Evolutionary conservation across 2,888 invertebrate species (phyloP), one percentile per base, ranked within the genome.

Genomic region (Scaptomyza polygonia): DNA sequence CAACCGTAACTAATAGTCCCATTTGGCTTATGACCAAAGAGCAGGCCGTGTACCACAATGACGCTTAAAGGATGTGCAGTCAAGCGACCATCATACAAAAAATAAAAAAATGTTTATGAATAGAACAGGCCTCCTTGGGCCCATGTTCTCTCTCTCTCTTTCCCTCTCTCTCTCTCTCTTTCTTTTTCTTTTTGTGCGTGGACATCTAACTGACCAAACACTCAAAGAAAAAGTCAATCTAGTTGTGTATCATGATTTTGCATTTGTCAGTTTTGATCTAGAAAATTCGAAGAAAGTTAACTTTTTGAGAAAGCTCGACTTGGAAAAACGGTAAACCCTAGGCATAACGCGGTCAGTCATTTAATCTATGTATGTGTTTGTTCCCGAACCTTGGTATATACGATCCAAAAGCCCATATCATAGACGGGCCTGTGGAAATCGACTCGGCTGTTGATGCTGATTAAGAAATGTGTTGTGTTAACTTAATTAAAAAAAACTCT

Each of bases 1-100:
- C 77, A 88, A 77, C 80, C 88, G 88, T 84, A 82, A 87, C 88
- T 87, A 87, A 88, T 88, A 84, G 87, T 72, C 83, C 83, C 86
- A 86, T 86, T 86, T 75, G 75, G 84, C 75, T 81, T 79, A 78
- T 83, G 86, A 80, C 73, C 83, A 78, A 67, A 39, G 77, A 73
- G 69, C 55, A 36, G 74, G 76, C 70, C 56, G 65, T 65, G 54
- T 42, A 25, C 55, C 48, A 48, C 56, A 52, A 42, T 51, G 54
- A 34, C 43, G 36, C 29, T 49, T 36, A 53, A 55, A 59, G 65
- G 54, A 65, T 72, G 69, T 66, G 74, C 66, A 66, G 68, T 55
- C 76, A 56, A 69, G 77, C 48, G 43, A 30, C 52, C 49, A 32
- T 21, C 32, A 9, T n/a, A 39, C 39, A 39, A 14, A 6, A 36